Conservation (phyloP, 2,797 vertebrate genomes). For the Apogon talboti region DNA sequence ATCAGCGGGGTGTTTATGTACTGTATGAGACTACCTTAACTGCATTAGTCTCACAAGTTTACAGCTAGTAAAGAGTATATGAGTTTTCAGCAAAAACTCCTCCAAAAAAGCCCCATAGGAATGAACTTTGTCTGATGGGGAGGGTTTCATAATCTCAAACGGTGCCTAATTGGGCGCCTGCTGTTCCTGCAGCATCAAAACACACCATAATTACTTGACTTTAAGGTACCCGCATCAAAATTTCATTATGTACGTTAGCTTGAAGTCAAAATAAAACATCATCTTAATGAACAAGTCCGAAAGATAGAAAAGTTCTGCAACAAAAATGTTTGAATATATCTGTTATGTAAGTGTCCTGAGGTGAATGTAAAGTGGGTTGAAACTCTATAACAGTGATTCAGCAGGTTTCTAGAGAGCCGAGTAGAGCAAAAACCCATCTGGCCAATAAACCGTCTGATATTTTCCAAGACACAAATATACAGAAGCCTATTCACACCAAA, state of each 20-base stretch:
- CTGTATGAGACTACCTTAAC: background rate
- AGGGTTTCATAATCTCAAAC: constrained; percentile 22
- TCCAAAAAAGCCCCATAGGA: constrained; percentile 13
- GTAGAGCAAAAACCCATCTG: background rate
- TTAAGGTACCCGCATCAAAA: constrained; percentile 25
- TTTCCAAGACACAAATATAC: background rate
- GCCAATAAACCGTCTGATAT: background rate
- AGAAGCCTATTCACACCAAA: background rate
- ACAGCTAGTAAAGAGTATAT: constrained; percentile 1
- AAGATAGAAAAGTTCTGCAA: background rate
- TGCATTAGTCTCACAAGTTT: constrained; percentile 16
- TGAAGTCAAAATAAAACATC: constrained; percentile 18
- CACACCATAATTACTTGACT: constrained; percentile 46
- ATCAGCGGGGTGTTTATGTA: background rate
- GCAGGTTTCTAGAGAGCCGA: background rate
- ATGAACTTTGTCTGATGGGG: constrained; percentile 5
- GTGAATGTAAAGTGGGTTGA: background rate
- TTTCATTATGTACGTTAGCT: constrained; percentile 19
- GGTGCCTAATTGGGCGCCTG: constrained; percentile 40
- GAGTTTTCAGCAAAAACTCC: background rate
- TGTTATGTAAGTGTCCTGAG: background rate
- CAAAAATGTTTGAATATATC: background rate
- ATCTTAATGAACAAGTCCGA: background rate
- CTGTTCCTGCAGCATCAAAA: constrained; percentile 45
- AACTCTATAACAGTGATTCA: background rate